Base-by-base conservation (phyloP, 2,797 vertebrate genomes). In the Amphiprion clarkii region DNA sequence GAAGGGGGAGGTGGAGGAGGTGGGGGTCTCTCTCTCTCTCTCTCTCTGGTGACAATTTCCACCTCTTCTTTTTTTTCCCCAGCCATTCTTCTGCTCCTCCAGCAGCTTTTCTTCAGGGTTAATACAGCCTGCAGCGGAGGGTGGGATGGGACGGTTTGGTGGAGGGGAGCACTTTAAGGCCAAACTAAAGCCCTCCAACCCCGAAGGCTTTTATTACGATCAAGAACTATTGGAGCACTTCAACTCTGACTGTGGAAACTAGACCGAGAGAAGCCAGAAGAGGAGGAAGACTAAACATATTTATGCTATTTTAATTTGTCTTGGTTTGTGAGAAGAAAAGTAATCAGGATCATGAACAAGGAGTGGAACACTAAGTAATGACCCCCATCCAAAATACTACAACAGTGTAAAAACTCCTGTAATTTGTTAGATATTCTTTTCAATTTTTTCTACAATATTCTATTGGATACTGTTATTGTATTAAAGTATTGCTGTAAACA, bases 21-120 rank as follows among this genome's bases (percentile, higher is more conserved):
- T 86, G 92, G 81, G 76, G 91, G 91, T 52, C 49, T 52, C 49
- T 13, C 48, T 51, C 48, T 93, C 95, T 94, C 95, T 91, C 92
- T 94, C 96, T 92, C 91, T 94, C 92, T 93, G 88, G 92, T 90
- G 94, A 94, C 90, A 93, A 92, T 95, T 92, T 94, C 87, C 95
- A 95, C 90, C 92, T 88, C 90, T 90, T 87, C 86, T 91, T 87
- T 90, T 23, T 49, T 49, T 49, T 53, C 25, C 19, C 25, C 71
- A 68, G 79, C 87, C 65, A 82, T 88, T 92, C 92, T 91, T 92
- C 87, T 85, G 79, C 92, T 89, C 76, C 88, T 91, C 85, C 85
- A 66, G 65, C 78, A 78, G 83, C 84, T 87, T 92, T 92, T 91
- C 89, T 91, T 86, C 71, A 69, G 80, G 79, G 86, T 89, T 91